Evolutionary conservation across 1,140 invertebrate species (phyloP), one percentile per base, ranked within the genome.

Genomic region (Berghia stephanieae): DNA sequence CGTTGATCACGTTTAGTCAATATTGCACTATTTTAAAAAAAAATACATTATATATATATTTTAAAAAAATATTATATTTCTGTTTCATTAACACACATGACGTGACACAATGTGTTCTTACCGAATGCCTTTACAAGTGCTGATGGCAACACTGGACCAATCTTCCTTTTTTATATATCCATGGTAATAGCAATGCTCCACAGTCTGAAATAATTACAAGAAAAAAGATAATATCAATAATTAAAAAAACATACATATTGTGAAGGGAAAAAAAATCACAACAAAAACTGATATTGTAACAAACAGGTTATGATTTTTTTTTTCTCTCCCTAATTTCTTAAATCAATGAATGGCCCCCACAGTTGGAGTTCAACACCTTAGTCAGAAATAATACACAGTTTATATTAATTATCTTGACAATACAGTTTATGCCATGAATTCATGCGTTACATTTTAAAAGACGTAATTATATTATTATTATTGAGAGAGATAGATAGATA

Each of bases 91-190:
- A 21, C 13, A 72, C 16, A 72, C 27, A 46, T 52, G 10, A 16
- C 5, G 6, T 52, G 44, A 72, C 5, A 34, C 5, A 34, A 34
- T 6, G 21, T 10, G 16, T 3, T 68, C 67, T 75, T 83, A 90
- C 90, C 88, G 87, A 76, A 99, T 94, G 57, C 97, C 97, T 89
- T 97, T 97, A 91, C 97, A 99, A 18, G 96, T 99, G 89, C 97
- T 95, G 90, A 98, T 96, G 80, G 96, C 96, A 46, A 96, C 96
- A 79, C 93, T 95, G n/a, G 96, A 96, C 79, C 96, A 96, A 16
- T 96, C 96, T 90, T 97, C 96, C 90, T 97, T 96, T 88, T 96
- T 96, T 31, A 98, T 95, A 4, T 94, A 95, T 66, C 96, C 96
- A 88, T 98, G 96, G 87, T 98, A 98, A 91, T 97, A 98, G 88